Evolutionary conservation across 2,888 invertebrate species (phyloP), one percentile per base, ranked within the genome.

Genomic region (Sipha maydis): DNA sequence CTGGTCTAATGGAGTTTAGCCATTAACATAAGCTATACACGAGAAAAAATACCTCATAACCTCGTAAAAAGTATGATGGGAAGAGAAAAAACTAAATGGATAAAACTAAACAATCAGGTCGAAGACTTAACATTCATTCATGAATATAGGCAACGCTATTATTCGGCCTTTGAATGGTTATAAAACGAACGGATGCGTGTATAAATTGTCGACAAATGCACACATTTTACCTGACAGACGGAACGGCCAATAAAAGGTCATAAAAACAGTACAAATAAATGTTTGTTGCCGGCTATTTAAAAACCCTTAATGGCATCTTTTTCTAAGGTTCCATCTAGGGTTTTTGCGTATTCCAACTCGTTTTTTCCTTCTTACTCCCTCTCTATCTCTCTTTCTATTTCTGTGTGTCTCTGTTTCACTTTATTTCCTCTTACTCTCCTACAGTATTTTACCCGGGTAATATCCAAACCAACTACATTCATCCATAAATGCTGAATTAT

Each of bases 201-300:
- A 75, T 85, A 85, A 85, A 85, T 85, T 67, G 76, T 77, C 76
- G 84, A 76, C 84, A 41, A 84, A 77, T 41, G 84, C 61, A 41
- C 75, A 61, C 76, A 41, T 85, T 85, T 85, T 69, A 85, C 78
- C 78, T 85, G 85, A 78, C 85, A 85, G 77, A 78, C 48, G 85
- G 34, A 85, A 85, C 69, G 85, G 78, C 78, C 77, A 85, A 85
- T 85, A 85, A 85, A 85, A 85, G 34, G 67, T 85, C 85, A 85
- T 85, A 85, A 78, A 85, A 85, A 85, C 67, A 34, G 77, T 34
- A 69, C 78, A 78, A 85, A 85, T 85, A 85, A 85, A 85, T 85
- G 85, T 85, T 78, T 78, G 76, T 78, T 78, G 85, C 56, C 54
- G 56, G 86, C 86, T 86, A 86, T 86, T 86, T 86, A 86, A 80